phyloP scores from a whole-genome alignment of 37 sponge, comb jelly and placozoan genomes.

The Lycopodina hypogea region DNA sequence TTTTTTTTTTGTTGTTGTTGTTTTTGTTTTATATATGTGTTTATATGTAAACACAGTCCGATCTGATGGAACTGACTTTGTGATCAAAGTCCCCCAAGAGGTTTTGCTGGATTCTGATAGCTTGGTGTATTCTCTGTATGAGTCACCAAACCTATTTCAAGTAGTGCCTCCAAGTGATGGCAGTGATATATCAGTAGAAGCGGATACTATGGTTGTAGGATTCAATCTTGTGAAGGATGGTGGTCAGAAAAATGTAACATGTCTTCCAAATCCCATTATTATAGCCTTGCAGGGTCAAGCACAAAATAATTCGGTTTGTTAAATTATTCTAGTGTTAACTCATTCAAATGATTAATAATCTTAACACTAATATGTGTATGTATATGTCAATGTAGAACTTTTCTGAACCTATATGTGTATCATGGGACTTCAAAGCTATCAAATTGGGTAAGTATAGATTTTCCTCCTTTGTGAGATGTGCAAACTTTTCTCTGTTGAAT shows the following conservation, averaged over 20 bases:
- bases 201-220: constrained; percentile 35
- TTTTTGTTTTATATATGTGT: no score
- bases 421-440: constrained; percentile 47
- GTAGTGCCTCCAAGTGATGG: neutral
- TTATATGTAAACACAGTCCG: no score
- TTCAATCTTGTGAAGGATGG: neutral
- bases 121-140: constrained; percentile 32
- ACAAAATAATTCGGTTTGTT: neutral
- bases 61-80: neutral
- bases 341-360: no score
- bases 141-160: constrained; percentile 31
- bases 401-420: constrained; percentile 46
- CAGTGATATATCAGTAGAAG: neutral
- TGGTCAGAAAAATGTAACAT: neutral
- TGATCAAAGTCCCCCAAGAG: constrained; percentile 21
- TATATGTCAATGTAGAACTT: constrained; percentile 43
- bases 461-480: no score
- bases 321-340: no score
- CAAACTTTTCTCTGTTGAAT: no score
- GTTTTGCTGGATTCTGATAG: constrained; percentile 12
- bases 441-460: neutral
- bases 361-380: no score
- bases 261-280: constrained; percentile 16
- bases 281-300: constrained; percentile 29
- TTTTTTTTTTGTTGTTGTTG: no score